Conservation (phyloP, 2,113 vertebrate genomes). For the Chelonoidis abingdonii region DNA sequence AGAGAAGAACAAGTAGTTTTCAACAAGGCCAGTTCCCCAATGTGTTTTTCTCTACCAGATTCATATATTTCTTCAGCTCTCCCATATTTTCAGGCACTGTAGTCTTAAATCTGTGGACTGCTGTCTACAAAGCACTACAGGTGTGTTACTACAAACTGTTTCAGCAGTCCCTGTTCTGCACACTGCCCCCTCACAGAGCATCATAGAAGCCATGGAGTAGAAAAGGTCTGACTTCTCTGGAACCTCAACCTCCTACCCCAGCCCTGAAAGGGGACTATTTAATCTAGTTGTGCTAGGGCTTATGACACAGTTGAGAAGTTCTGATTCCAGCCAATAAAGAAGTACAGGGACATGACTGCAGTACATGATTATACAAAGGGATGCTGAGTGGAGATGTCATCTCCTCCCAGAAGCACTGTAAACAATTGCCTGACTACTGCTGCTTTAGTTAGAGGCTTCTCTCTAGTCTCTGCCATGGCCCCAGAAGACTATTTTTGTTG, state of each 20-base stretch:
- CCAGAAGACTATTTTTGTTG: not conserved
- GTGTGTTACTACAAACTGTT: not conserved
- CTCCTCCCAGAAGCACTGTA: not conserved
- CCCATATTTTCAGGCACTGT: not conserved
- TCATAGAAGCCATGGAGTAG: not conserved
- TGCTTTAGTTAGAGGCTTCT: not conserved
- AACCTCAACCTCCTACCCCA: not conserved
- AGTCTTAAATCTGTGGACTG: not conserved
- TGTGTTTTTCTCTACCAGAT: not conserved
- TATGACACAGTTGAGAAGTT: not conserved
- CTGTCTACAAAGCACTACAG: not conserved
- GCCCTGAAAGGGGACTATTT: not conserved
- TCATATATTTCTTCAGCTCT: not conserved
- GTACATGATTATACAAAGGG: not conserved
- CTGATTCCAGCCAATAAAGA: not conserved
- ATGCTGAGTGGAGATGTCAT: not conserved
- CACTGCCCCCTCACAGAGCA: not conserved
- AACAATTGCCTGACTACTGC: not conserved
- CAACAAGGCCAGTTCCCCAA: not conserved
- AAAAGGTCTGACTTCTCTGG: not conserved
- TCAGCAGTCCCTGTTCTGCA: not conserved
- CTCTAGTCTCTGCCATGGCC: not conserved
- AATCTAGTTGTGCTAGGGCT: not conserved
- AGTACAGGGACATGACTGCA: not conserved
- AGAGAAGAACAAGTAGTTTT: not conserved